Base-by-base conservation (phyloP, 2,797 vertebrate species). In the Sarcoramphus papa region DNA sequence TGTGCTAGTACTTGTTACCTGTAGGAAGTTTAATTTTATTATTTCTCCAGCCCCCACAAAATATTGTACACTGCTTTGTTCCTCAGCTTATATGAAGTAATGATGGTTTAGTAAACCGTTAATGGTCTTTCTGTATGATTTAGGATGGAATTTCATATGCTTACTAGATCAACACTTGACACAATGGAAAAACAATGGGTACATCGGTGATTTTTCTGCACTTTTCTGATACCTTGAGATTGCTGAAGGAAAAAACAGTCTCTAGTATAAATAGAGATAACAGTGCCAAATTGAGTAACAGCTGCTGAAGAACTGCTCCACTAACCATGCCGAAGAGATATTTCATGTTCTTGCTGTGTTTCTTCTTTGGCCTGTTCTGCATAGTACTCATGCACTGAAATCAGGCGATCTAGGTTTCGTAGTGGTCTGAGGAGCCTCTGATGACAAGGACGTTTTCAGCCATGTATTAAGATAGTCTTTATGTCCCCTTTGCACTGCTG, bases 281-380 rank as follows among this genome's bases (percentile, higher is more conserved):
- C 51, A 79, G 74, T 56, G 33, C 77, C 77, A 85, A 94, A 83
- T 13, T 74, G 91, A 91, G 64, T 79, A 94, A 91, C 94, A 97
- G 88, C 81, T 96, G 97, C 83, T 17, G 70, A 94, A 83, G 86
- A 89, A 53, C n/a, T 96, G 95, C 93, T 95, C 51, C 50, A 74
- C 70, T 96, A 85, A 74, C 90, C 88, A 93, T 64, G 77, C 85
- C 0, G 2, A 94, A 84, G 86, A 91, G 75, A 64, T 85, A 74
- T 85, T 92, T 92, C 89, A 43, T 90, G 78, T 93, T 96, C 90
- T 95, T 92, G 85, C 93, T 79, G 33, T 87, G 74, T 56, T 90
- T 77, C 68, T 83, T 93, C 85, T 93, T 90, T 90, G 85, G 59
- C 40, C 80, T 85, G 53, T 79, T 91, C 74, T 95, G 74, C 75